Conservation (phyloP, 2,113 vertebrate genomes). For the Rafetus swinhoei region DNA sequence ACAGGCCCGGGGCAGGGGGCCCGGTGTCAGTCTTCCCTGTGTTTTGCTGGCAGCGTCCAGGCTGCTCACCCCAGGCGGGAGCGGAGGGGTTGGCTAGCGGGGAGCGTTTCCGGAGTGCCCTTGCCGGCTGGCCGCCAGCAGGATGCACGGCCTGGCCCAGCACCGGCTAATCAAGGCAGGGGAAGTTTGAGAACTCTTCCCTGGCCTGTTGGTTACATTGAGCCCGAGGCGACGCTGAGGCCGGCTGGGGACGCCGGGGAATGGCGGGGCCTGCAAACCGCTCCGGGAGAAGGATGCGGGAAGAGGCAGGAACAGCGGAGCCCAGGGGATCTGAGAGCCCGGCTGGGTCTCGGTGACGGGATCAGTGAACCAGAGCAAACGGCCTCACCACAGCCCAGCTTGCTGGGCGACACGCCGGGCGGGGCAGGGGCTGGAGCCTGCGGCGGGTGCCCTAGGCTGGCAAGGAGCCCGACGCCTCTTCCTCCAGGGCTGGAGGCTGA, state of each 20-base stretch:
- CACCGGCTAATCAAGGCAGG: slow-evolving; percentile 64
- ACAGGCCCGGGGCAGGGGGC: neutral
- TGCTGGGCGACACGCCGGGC: too few relatives aligned
- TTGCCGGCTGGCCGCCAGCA: slow-evolving; percentile 34
- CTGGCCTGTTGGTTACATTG: slow-evolving; percentile 67
- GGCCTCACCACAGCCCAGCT: neutral
- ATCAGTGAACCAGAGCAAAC: slow-evolving; percentile 14
- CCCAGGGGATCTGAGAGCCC: neutral
- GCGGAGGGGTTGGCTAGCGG: slow-evolving; percentile 1
- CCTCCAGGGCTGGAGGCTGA: neutral
- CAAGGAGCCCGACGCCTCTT: neutral
- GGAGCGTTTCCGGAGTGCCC: slow-evolving; percentile 36
- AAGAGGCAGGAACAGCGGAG: slow-evolving; percentile 43
- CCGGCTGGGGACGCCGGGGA: slow-evolving; percentile 70
- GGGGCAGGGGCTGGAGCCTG: neutral
- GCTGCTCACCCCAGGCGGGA: fast-evolving
- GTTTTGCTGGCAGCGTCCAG: neutral
- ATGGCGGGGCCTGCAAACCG: slow-evolving; percentile 71
- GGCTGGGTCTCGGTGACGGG: neutral
- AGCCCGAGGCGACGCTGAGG: slow-evolving; percentile 68
- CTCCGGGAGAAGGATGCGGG: slow-evolving; percentile 40
- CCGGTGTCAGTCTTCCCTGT: neutral
- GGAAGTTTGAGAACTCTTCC: slow-evolving; percentile 64
- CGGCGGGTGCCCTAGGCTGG: neutral
- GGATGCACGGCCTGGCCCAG: slow-evolving; percentile 54